A percentile compares a stretch with the other conserved stretches of the same genome.
phyloP scores from a whole-genome alignment of 2,797 vertebrate genomes.

The Melanogrammus aeglefinus region DNA sequence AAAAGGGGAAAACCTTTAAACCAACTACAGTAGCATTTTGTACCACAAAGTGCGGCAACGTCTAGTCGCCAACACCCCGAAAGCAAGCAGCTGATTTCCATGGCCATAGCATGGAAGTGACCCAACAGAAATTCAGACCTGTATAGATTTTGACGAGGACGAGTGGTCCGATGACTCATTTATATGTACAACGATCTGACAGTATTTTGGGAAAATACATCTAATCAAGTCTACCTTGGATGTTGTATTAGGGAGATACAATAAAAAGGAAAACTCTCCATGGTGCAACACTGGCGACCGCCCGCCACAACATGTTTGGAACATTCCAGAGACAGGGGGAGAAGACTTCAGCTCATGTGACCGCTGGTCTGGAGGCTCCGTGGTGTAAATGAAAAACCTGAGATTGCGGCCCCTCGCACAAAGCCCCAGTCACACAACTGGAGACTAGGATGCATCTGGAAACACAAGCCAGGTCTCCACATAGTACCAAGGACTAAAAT shows the following conservation, averaged over 20 bases:
- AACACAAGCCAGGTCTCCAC: not conserved
- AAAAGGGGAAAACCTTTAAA: no score
- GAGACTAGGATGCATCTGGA: not conserved
- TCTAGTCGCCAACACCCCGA: not conserved
- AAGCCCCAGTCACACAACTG: not conserved
- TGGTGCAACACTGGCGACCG: no score
- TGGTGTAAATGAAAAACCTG: not conserved
- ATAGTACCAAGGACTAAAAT: not conserved
- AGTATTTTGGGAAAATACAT: no score
- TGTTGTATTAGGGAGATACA: not conserved
- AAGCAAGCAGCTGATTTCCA: not conserved
- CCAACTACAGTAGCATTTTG: no score
- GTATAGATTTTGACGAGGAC: not conserved
- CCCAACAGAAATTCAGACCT: no score
- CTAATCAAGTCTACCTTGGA: not conserved
- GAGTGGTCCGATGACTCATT: not conserved
- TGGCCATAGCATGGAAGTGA: not conserved
- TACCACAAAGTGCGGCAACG: no score
- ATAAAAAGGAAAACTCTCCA: not conserved
- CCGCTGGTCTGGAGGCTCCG: no score
- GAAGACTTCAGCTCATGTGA: not conserved
- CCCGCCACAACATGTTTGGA: not conserved
- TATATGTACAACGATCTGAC: not conserved
- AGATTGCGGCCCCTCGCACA: not conserved
- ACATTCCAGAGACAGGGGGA: not conserved